These are phyloP conservation scores for Chelonia mydas DNA, from an alignment of 2,797 vertebrate genomes.

Conservation along the genomic window DNA sequence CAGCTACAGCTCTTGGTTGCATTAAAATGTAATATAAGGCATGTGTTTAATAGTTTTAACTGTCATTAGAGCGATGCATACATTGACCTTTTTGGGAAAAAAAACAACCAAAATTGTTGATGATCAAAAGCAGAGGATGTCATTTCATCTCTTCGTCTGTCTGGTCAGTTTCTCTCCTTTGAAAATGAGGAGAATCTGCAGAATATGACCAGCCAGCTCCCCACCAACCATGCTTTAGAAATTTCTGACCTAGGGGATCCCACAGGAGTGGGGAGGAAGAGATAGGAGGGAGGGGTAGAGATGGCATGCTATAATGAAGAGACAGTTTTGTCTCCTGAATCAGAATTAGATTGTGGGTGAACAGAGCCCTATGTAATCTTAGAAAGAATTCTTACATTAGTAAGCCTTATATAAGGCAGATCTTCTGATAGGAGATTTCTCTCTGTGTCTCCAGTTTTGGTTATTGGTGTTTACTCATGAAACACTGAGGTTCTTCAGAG, in stretches of 20 bases:
- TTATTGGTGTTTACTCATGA: neutral
- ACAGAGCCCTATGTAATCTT: neutral
- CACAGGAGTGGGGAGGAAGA: rapidly evolving
- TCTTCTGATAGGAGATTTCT: neutral
- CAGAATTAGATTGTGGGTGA: neutral
- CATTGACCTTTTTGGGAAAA: neutral
- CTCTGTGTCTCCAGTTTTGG: neutral
- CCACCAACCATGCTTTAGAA: neutral
- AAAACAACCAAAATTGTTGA: neutral
- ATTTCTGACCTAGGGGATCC: neutral
- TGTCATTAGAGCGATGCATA: neutral
- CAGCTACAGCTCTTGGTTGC: neutral
- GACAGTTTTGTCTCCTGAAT: neutral
- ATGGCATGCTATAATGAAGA: neutral
- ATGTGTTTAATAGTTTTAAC: neutral
- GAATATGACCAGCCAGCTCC: neutral
- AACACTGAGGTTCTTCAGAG: neutral
- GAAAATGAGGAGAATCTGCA: neutral
- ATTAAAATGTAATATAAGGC: neutral
- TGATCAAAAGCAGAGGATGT: neutral
- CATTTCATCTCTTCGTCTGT: neutral
- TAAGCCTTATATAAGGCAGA: neutral
- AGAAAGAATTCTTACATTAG: neutral
- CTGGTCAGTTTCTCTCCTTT: rapidly evolving
- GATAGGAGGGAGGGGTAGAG: neutral